A percentile compares a stretch with the other conserved stretches of the same genome.
Evolutionary conservation across 92 coral and sea anemone genomes (phyloP).

Genomic region (Paragorgia papillata): DNA sequence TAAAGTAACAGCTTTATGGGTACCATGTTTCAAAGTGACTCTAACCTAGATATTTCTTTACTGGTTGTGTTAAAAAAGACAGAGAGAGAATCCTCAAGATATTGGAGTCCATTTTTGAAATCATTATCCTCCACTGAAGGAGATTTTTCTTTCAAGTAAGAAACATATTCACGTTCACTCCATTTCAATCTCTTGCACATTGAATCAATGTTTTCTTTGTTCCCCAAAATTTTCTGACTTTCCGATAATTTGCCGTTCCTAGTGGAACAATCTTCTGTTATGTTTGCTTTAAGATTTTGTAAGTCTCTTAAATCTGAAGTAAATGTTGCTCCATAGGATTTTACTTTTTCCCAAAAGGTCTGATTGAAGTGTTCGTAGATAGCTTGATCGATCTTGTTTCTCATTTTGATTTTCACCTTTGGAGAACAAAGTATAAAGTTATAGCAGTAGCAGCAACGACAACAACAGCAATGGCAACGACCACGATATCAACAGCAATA

Average conservation of each 20-base stretch:
- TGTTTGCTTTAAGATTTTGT: slow-evolving; percentile 48
- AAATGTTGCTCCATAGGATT: slow-evolving; percentile 64
- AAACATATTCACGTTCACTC: slow-evolving; percentile 70
- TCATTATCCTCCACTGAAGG: not conserved
- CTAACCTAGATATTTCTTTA: not conserved
- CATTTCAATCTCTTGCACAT: slow-evolving; percentile 76
- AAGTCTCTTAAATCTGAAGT: slow-evolving; percentile 68
- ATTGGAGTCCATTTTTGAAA: not conserved
- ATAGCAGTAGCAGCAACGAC: not conserved
- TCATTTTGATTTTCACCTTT: slow-evolving; percentile 61
- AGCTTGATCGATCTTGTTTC: slow-evolving; percentile 74
- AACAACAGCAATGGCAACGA: not conserved
- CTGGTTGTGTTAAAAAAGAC: slow-evolving; percentile 10
- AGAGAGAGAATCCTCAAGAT: slow-evolving; percentile 7
- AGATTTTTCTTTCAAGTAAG: slow-evolving; percentile 69
- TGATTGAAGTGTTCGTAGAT: slow-evolving; percentile 79
- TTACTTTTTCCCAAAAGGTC: slow-evolving; percentile 77
- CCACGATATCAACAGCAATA: too few species aligned
- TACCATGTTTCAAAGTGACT: not conserved
- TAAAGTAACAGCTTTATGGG: too few species aligned
- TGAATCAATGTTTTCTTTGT: not conserved
- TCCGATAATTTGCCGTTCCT: slow-evolving; percentile 68
- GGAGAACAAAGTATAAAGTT: not conserved
- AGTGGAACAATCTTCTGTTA: slow-evolving; percentile 50
- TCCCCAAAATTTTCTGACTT: slow-evolving; percentile 33